Conservation (phyloP, 2,888 invertebrate genomes). For the Drosophila nigricruria region DNA sequence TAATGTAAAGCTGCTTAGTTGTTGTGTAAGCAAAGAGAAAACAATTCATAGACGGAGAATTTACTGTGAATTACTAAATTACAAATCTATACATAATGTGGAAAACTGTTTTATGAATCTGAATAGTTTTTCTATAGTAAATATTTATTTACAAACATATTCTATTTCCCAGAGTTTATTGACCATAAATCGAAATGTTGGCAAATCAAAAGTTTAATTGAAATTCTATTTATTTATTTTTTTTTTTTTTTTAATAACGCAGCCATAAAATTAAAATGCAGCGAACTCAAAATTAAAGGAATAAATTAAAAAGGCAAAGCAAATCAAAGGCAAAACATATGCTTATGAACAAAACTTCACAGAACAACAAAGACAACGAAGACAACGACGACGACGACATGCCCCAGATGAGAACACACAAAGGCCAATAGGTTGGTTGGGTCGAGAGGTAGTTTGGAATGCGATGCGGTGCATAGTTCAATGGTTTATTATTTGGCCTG, state of each 20-base stretch:
- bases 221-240: not conserved
- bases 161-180: not conserved
- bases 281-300: not conserved
- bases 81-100: not conserved
- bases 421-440: constrained; percentile 40
- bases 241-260: not conserved
- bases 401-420: constrained; percentile 54
- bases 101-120: not conserved
- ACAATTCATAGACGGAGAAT: not conserved
- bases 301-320: constrained; percentile 31
- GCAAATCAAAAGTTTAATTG: not conserved
- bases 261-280: constrained; percentile 23
- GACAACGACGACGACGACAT: constrained; percentile 41
- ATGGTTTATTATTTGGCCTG: constrained; percentile 11
- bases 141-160: not conserved
- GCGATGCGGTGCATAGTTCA: constrained; percentile 71
- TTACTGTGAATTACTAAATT: constrained; percentile 2
- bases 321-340: constrained; percentile 36
- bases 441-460: constrained; percentile 38
- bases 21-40: constrained; percentile 1
- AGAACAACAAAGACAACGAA: constrained; percentile 23
- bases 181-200: constrained; percentile 1
- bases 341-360: constrained; percentile 18
- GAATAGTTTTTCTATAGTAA: not conserved
- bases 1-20: constrained; percentile 3